phyloP scores from a whole-genome alignment of 2,888 invertebrate species.

The Lasius platythorax region DNA sequence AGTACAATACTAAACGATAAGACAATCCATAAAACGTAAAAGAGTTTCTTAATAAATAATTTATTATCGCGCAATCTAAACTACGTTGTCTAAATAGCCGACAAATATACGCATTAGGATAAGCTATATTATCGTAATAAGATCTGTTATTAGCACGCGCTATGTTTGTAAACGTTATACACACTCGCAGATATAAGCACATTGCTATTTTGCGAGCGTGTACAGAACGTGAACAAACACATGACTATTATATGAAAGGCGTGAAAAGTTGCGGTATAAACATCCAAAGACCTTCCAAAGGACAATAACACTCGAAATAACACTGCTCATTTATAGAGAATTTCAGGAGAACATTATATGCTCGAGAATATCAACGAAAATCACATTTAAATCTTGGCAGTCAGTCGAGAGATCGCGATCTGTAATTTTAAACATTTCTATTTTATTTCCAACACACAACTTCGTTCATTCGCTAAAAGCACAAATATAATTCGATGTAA shows the following conservation, averaged over 20 bases:
- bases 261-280: neutral
- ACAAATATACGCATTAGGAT: conserved; percentile 1
- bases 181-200: neutral
- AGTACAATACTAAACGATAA: neutral
- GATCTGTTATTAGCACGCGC: conserved; percentile 17
- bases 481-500: neutral
- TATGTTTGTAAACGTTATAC: neutral
- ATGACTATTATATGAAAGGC: neutral
- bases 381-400: neutral
- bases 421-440: neutral
- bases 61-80: neutral
- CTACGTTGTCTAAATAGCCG: neutral
- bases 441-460: neutral
- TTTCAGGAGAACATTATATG: neutral
- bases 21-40: neutral
- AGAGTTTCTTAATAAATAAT: neutral
- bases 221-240: conserved; percentile 21
- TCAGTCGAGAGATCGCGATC: too few relatives aligned
- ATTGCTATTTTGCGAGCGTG: neutral
- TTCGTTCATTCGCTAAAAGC: neutral
- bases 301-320: neutral
- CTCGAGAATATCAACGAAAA: neutral
- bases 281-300: neutral
- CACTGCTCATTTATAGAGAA: neutral
- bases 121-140: neutral